Conservation (phyloP, 2,113 vertebrate species). For the Nothobranchius furzeri region DNA sequence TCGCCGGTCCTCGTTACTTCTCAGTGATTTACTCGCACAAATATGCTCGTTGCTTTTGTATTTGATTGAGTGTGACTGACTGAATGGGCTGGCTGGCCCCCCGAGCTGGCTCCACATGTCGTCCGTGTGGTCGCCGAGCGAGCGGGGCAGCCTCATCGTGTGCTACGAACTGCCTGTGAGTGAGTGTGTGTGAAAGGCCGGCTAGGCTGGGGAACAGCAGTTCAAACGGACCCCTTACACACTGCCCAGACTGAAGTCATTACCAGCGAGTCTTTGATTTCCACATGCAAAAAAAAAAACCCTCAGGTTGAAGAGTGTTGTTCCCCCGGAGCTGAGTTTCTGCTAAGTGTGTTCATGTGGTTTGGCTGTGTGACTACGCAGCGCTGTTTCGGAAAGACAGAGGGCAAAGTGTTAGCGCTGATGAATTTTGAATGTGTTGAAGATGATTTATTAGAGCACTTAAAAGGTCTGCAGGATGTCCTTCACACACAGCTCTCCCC, state of each 20-base stretch:
- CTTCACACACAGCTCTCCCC: constrained; percentile 59
- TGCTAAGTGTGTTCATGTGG: constrained; percentile 45
- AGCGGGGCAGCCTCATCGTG: constrained; percentile 27
- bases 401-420: constrained; percentile 64
- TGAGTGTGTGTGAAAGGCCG: constrained; percentile 67
- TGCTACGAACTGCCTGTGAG: constrained; percentile 53
- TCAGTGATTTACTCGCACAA: constrained; percentile 40
- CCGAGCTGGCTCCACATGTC: constrained; percentile 52
- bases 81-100: constrained; percentile 17
- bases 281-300: constrained; percentile 63
- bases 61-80: constrained; percentile 66
- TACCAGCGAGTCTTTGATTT: constrained; percentile 71
- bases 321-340: constrained; percentile 41
- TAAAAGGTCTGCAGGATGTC: constrained; percentile 63
- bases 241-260: constrained; percentile 73
- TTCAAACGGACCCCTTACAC: constrained; percentile 62
- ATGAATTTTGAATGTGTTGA: constrained; percentile 69
- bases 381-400: constrained; percentile 27
- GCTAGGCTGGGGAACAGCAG: constrained; percentile 53
- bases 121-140: constrained; percentile 58
- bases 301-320: constrained; percentile 56
- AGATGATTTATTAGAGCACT: constrained; percentile 72
- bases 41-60: constrained; percentile 51
- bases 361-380: constrained; percentile 42
- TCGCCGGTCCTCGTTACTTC: constrained; percentile 3